Evolutionary conservation across 2,888 invertebrate species (phyloP).

Genomic region (Amphimallon solstitiale): DNA sequence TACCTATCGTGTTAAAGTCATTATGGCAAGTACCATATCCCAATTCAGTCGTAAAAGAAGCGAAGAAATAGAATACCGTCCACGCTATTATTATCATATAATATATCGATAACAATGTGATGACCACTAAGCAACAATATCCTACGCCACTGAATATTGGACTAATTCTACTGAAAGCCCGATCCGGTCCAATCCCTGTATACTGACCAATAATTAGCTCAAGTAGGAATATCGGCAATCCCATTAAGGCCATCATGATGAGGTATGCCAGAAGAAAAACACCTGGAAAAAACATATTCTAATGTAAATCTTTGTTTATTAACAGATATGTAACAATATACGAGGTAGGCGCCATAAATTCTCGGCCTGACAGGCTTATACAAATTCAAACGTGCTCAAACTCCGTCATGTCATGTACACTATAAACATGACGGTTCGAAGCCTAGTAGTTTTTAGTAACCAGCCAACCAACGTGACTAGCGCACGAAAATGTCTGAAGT

Average conservation of each 20-base stretch:
- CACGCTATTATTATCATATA: conserved; percentile 85
- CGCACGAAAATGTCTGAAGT: no score
- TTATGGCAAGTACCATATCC: conserved; percentile 78
- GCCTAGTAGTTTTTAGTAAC: no score
- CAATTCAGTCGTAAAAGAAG: conserved; percentile 72
- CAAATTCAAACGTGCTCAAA: no score
- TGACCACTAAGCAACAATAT: conserved; percentile 75
- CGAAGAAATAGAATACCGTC: conserved; percentile 79
- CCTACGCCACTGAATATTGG: conserved; percentile 73
- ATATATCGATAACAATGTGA: conserved; percentile 77
- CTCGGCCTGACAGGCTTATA: no score
- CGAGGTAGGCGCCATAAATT: no score
- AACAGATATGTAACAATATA: no score
- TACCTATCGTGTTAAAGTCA: conserved; percentile 69
- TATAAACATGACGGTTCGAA: no score
- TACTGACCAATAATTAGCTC: conserved; percentile 85
- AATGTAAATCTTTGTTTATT: no score
- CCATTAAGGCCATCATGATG: conserved; percentile 78
- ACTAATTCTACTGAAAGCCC: conserved; percentile 71
- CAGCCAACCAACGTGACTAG: no score
- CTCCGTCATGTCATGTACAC: no score
- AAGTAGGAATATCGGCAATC: conserved; percentile 82
- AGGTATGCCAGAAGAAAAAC: conserved; percentile 80
- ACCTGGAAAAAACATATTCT: conserved; percentile 71
- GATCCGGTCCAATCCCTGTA: conserved; percentile 76